Conservation (phyloP, 1,140 invertebrate genomes). For the Carposina sasakii region DNA sequence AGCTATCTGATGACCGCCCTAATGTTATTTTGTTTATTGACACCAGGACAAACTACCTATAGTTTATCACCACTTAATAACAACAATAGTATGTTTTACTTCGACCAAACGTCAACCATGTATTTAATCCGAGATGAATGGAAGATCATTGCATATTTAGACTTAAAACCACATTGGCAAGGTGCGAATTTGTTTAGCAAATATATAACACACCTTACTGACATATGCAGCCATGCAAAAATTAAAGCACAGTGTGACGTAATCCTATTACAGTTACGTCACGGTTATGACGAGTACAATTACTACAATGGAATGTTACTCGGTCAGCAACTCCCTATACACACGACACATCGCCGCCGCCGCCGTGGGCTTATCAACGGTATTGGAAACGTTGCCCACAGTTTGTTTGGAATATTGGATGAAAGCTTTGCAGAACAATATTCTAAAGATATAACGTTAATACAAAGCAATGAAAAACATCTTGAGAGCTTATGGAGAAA, state of each 20-base stretch:
- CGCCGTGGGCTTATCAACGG: conserved; percentile 24
- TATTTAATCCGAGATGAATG: conserved; percentile 26
- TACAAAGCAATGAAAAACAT: conserved; percentile 12
- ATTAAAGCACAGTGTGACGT: conserved; percentile 5
- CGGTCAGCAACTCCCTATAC: conserved; percentile 8
- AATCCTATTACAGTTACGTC: conserved; percentile 17
- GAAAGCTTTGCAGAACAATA: conserved; percentile 14
- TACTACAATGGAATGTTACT: conserved; percentile 17
- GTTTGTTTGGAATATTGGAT: conserved; percentile 16
- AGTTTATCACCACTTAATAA: not conserved
- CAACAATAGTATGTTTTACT: conserved; percentile 4
- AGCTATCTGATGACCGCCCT: not conserved
- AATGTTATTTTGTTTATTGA: not conserved
- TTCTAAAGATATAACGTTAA: conserved; percentile 8
- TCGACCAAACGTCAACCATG: conserved; percentile 21
- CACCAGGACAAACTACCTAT: not conserved
- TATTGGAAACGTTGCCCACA: conserved; percentile 20
- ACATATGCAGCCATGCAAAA: not conserved
- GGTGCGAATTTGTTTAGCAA: conserved; percentile 1
- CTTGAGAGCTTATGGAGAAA: conserved; percentile 11
- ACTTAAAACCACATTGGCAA: conserved; percentile 22
- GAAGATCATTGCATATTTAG: conserved; percentile 24
- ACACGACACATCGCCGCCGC: not conserved
- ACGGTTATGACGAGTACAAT: conserved; percentile 15
- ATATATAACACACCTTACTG: not conserved